Conservation (phyloP, 2,113 vertebrate species). For the Hypocryptadius cinnamomeus region DNA sequence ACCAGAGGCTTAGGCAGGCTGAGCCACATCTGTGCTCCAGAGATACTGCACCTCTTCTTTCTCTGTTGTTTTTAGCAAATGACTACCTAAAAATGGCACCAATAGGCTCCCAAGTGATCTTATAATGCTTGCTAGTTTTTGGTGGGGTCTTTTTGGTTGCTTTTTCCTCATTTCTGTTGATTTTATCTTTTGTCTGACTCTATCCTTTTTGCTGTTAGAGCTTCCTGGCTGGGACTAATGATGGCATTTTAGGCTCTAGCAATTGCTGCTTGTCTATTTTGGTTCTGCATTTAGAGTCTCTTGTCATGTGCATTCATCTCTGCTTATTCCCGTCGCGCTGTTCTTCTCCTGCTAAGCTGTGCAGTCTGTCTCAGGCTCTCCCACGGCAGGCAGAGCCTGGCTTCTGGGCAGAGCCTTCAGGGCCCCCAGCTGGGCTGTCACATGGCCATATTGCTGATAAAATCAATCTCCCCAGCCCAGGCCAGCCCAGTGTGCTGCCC, state of each 20-base stretch:
- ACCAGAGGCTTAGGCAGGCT: neutral
- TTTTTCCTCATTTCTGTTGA: neutral
- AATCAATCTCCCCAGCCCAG: neutral
- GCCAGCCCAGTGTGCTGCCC: neutral
- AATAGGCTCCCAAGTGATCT: neutral
- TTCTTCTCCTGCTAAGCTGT: neutral
- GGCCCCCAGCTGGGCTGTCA: neutral
- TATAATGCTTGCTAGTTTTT: neutral
- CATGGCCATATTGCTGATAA: neutral
- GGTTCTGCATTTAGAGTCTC: neutral
- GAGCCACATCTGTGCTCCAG: neutral
- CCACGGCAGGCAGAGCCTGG: neutral
- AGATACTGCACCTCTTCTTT: neutral
- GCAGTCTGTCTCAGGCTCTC: neutral
- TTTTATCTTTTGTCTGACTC: neutral
- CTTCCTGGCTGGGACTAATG: neutral
- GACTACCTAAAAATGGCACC: neutral
- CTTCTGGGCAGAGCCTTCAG: neutral
- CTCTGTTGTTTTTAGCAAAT: neutral
- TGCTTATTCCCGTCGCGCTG: accelerated
- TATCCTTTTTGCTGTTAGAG: neutral
- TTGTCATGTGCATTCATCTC: neutral
- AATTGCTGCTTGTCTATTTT: constrained; percentile 3
- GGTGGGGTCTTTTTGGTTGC: neutral
- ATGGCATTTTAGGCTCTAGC: neutral